These are phyloP conservation scores for Oppia nitens DNA, from an alignment of 1,140 invertebrate genomes.

Conservation along the genomic window DNA sequence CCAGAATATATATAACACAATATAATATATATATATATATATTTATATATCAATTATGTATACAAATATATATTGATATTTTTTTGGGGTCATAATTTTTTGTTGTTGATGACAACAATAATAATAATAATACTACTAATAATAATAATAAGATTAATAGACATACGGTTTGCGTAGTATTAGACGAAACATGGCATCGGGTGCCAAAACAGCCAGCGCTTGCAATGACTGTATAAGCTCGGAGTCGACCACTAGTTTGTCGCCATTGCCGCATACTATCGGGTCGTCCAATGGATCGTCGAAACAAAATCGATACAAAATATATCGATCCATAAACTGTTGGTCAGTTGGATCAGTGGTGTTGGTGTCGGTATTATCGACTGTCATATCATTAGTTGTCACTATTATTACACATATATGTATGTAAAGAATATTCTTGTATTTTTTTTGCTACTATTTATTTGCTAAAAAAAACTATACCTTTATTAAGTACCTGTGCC, in stretches of 20 bases:
- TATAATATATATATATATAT: too few species aligned
- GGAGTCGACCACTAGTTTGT: conserved; percentile 43
- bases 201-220: conserved; percentile 45
- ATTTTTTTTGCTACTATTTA: too few species aligned
- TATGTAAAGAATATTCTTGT: too few species aligned
- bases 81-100: too few species aligned
- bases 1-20: too few species aligned
- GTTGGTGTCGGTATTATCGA: too few species aligned
- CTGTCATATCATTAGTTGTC: too few species aligned
- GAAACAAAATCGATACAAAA: conserved; percentile 60
- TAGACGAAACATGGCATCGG: conserved; percentile 58
- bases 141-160: conserved; percentile 3
- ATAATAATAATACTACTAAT: too few species aligned
- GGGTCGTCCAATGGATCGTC: conserved; percentile 35
- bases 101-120: too few species aligned
- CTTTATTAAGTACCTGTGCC: conserved; percentile 2
- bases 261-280: conserved; percentile 32
- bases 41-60: too few species aligned
- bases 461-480: conserved; percentile 18
- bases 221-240: conserved; percentile 47
- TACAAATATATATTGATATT: too few species aligned
- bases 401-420: too few species aligned
- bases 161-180: conserved; percentile 63
- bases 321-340: conserved; percentile 64
- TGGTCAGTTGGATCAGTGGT: conserved; percentile 36